Conservation (phyloP, 2,113 vertebrate species). For the Lampris megalopsis region DNA sequence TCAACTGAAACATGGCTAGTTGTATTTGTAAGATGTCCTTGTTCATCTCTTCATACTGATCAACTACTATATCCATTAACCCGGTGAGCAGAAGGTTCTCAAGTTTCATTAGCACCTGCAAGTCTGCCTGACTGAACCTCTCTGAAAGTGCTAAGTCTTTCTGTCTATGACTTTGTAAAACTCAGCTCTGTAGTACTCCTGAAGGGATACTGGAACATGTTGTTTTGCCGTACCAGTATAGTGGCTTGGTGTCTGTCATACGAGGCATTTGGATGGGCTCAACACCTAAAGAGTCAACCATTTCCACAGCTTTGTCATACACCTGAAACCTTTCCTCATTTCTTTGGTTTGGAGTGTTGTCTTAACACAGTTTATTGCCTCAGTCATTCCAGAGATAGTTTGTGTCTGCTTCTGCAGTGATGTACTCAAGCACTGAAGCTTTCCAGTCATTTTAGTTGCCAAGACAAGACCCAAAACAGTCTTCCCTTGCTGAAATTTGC, state of each 20-base stretch:
- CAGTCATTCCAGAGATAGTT: conserved; percentile 26
- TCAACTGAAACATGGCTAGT: conserved; percentile 8
- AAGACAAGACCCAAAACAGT: conserved; percentile 41
- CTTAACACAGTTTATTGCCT: conserved; percentile 20
- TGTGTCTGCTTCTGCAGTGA: conserved; percentile 8
- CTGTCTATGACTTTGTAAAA: conserved; percentile 28
- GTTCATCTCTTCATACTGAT: conserved; percentile 28
- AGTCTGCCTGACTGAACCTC: conserved; percentile 33
- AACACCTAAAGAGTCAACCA: conserved; percentile 29
- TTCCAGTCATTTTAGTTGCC: conserved; percentile 21
- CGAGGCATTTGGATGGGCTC: conserved; percentile 34
- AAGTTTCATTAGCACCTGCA: conserved; percentile 21
- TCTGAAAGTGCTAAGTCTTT: conserved; percentile 31
- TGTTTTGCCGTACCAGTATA: conserved; percentile 24
- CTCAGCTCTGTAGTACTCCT: conserved; percentile 42
- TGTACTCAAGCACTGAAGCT: conserved; percentile 19
- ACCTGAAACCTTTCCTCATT: conserved; percentile 35
- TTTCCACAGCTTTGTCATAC: conserved; percentile 29
- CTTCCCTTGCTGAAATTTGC: conserved; percentile 39
- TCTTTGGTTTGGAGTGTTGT: conserved; percentile 20
- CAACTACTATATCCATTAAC: conserved; percentile 16
- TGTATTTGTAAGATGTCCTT: conserved; percentile 20
- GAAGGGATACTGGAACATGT: conserved; percentile 14
- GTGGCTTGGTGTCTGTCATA: conserved; percentile 23
- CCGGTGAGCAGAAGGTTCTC: conserved; percentile 30